Percentiles rank a stretch among this genome's conserved stretches.
phyloP scores from a whole-genome alignment of 2,888 invertebrate genomes.

The Trachelus iudaicus region DNA sequence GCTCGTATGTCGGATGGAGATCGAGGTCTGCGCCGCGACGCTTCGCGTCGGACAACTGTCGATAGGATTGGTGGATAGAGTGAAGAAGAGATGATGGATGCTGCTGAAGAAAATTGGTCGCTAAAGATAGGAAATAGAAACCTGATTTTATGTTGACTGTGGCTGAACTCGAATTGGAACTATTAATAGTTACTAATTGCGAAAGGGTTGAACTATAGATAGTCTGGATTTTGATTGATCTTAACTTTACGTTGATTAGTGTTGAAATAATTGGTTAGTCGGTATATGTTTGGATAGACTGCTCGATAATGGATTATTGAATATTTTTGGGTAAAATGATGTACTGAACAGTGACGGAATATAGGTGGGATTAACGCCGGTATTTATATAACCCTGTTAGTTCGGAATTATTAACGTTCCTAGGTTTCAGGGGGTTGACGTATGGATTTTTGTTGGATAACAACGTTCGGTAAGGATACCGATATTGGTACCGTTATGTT shows the following conservation, averaged over 20 bases:
- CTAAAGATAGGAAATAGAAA: not conserved
- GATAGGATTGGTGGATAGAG: not conserved
- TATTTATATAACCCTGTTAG: not conserved
- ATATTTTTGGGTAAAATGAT: not conserved
- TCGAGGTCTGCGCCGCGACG: not conserved
- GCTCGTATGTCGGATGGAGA: constrained; percentile 18
- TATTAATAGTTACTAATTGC: not conserved
- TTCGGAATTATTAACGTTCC: not conserved
- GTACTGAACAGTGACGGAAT: not conserved
- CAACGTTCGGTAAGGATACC: not conserved
- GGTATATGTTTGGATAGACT: not conserved
- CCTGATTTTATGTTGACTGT: not conserved
- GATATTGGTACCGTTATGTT: not conserved
- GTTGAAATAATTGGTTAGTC: not conserved
- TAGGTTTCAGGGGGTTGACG: not conserved
- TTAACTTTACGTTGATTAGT: not conserved
- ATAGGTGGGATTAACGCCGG: not conserved
- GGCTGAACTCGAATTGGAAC: not conserved
- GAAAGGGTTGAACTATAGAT: not conserved
- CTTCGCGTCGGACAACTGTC: not conserved
- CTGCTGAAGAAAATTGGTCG: not conserved
- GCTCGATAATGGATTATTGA: not conserved
- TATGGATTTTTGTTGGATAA: not conserved
- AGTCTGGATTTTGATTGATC: not conserved
- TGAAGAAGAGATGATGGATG: not conserved